These are phyloP conservation scores for Apodemus sylvaticus DNA, from an alignment of 2,113 vertebrate genomes.

Conservation along the genomic window DNA sequence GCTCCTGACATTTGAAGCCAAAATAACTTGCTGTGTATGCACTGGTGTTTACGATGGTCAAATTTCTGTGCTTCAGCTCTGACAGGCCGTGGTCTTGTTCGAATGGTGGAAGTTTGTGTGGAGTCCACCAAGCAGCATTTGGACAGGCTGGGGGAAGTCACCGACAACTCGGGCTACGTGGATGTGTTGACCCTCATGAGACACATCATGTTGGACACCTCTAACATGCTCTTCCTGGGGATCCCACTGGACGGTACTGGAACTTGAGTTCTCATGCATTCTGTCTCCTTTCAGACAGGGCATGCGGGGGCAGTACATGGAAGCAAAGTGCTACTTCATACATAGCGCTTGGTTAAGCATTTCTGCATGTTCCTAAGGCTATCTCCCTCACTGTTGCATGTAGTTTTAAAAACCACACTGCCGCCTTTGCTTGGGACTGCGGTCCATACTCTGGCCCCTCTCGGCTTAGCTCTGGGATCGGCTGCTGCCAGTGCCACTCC, in stretches of 20 bases:
- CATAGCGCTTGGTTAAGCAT: background rate
- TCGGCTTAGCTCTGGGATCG: too few relatives aligned
- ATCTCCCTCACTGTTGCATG: background rate
- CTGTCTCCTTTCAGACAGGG: background rate
- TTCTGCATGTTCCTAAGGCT: background rate
- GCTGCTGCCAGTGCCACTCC: too few relatives aligned
- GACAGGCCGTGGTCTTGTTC: conserved; percentile 91
- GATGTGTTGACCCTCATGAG: conserved; percentile 92
- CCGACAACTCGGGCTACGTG: conserved; percentile 80
- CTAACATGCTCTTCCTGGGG: conserved; percentile 92
- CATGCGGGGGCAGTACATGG: fast-evolving
- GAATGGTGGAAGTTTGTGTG: conserved; percentile 89
- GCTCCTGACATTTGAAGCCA: background rate
- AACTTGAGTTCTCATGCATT: background rate
- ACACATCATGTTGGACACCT: conserved; percentile 92
- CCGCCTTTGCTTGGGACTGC: too few relatives aligned
- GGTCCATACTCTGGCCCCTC: too few relatives aligned
- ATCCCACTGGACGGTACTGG: conserved; percentile 91
- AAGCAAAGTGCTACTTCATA: background rate
- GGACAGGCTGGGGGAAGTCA: conserved; percentile 84
- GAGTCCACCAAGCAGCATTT: conserved; percentile 89
- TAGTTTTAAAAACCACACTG: too few relatives aligned
- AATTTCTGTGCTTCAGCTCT: conserved; percentile 86
- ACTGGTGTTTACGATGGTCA: background rate
- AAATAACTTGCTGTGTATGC: background rate